These are phyloP conservation scores for Uloborus diversus DNA, from an alignment of 1,140 invertebrate genomes.

Conservation along the genomic window DNA sequence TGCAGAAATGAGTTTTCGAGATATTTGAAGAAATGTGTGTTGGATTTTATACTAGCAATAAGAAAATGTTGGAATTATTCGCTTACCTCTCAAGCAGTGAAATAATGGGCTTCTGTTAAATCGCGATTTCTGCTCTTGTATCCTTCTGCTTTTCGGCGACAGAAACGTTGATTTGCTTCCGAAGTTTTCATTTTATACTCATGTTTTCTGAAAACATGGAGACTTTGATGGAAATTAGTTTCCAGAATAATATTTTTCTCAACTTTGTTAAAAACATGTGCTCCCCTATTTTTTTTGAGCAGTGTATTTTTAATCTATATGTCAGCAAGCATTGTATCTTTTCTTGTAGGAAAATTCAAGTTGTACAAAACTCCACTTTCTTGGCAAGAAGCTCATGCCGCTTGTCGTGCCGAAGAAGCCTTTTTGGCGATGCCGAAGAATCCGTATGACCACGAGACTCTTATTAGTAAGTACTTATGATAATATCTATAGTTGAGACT, in stretches of 20 bases:
- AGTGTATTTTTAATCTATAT: background rate
- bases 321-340: background rate
- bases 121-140: too few species aligned
- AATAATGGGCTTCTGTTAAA: background rate
- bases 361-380: slow-evolving; percentile 49
- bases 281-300: background rate
- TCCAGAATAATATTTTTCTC: background rate
- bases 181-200: background rate
- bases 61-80: background rate
- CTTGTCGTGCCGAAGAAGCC: slow-evolving; percentile 40
- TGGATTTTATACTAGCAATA: background rate
- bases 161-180: too few species aligned
- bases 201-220: background rate
- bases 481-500: too few species aligned
- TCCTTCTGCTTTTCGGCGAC: too few species aligned
- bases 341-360: slow-evolving; percentile 46
- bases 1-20: too few species aligned
- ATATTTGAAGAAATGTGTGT: too few species aligned
- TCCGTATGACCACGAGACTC: slow-evolving; percentile 37
- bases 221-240: background rate
- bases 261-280: background rate
- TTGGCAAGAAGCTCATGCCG: slow-evolving; percentile 54
- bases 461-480: slow-evolving; percentile 44
- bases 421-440: slow-evolving; percentile 53
- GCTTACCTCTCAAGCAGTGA: background rate